Conservation (phyloP, 2,888 invertebrate genomes). For the Drosophila mettleri region DNA sequence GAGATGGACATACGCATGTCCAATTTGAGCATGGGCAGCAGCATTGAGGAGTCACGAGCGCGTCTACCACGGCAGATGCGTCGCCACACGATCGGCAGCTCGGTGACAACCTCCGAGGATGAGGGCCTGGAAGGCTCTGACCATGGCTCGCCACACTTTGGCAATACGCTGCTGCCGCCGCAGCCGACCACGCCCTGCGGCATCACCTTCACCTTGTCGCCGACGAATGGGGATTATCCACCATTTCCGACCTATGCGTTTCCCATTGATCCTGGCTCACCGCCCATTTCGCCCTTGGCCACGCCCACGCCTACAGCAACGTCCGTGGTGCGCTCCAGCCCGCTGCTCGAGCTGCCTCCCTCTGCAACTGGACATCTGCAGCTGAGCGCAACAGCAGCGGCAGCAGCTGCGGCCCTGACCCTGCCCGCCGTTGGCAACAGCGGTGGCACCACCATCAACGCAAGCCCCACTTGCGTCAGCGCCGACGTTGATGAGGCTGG, state of each 20-base stretch:
- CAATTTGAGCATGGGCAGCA: conserved; percentile 71
- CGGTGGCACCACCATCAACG: conserved; percentile 12
- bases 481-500: conserved; percentile 70
- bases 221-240: conserved; percentile 85
- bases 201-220: conserved; percentile 88
- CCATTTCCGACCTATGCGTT: conserved; percentile 77
- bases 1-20: conserved; percentile 71
- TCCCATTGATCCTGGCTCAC: conserved; percentile 84
- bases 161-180: conserved; percentile 85
- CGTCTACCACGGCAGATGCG: conserved; percentile 79
- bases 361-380: conserved; percentile 27
- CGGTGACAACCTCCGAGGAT: conserved; percentile 85
- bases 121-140: conserved; percentile 85
- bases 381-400: conserved; percentile 37
- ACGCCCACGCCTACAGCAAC: conserved; percentile 31
- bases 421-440: conserved; percentile 63
- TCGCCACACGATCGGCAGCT: conserved; percentile 82
- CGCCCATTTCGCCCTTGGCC: conserved; percentile 76
- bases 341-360: conserved; percentile 76
- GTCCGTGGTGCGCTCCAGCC: conserved; percentile 71
- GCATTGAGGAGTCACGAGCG: conserved; percentile 79
- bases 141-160: conserved; percentile 85
- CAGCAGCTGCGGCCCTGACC: conserved; percentile 59
- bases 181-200: conserved; percentile 86
- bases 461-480: conserved; percentile 13